These are phyloP conservation scores for Brassicogethes aeneus DNA, from an alignment of 2,888 invertebrate species.

Conservation along the genomic window DNA sequence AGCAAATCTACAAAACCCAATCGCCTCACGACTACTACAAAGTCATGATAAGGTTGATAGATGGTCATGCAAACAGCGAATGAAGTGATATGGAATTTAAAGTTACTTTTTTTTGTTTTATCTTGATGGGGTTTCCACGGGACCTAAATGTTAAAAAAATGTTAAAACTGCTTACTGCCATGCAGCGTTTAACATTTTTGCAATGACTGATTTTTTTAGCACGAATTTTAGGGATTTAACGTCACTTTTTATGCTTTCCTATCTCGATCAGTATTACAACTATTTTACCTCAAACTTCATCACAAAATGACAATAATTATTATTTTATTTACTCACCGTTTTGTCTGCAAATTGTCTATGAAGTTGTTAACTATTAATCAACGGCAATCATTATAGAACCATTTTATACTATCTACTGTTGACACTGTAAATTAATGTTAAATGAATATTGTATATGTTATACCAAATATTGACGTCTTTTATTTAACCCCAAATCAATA, in stretches of 20 bases:
- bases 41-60: slow-evolving; percentile 52
- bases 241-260: background rate
- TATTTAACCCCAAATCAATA: no score
- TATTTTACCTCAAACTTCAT: no score
- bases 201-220: background rate
- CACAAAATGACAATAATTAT: no score
- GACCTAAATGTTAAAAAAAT: slow-evolving; percentile 26
- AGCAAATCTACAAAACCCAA: slow-evolving; percentile 51
- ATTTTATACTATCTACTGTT: background rate
- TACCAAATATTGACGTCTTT: no score
- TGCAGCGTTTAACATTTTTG: slow-evolving; percentile 40
- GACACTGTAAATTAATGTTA: no score
- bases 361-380: no score
- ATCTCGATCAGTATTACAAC: no score
- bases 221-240: background rate
- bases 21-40: slow-evolving; percentile 67
- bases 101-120: background rate
- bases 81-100: background rate
- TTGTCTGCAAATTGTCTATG: background rate
- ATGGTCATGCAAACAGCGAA: slow-evolving; percentile 8
- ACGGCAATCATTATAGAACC: background rate
- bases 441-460: no score
- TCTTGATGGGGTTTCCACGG: slow-evolving; percentile 5
- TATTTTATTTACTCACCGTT: background rate
- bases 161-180: slow-evolving; percentile 42